phyloP scores from a whole-genome alignment of 1,140 invertebrate genomes.

The Penaeus indicus region DNA sequence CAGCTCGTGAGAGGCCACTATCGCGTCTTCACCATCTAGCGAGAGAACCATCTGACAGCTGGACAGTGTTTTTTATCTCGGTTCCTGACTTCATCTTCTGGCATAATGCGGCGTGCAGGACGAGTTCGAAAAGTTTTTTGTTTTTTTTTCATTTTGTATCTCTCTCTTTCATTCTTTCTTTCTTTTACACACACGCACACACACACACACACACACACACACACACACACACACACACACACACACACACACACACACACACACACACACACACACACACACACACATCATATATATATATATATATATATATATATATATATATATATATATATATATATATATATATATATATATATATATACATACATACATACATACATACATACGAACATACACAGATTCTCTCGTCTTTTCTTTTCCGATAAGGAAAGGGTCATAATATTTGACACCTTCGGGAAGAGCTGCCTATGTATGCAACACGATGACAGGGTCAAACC shows the following conservation, averaged over 20 bases:
- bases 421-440: too few species aligned
- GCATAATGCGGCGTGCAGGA: background rate
- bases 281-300: background rate
- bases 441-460: too few species aligned
- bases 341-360: too few species aligned
- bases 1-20: too few species aligned
- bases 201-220: slow-evolving; percentile 39
- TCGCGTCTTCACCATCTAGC: background rate
- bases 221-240: slow-evolving; percentile 39
- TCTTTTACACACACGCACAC: slow-evolving; percentile 24
- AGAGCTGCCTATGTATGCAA: too few species aligned
- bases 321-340: too few species aligned
- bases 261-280: background rate
- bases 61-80: background rate
- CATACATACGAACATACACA: too few species aligned
- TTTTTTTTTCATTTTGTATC: background rate
- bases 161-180: slow-evolving; percentile 25
- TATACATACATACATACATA: too few species aligned
- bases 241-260: slow-evolving; percentile 39
- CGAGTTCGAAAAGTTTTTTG: background rate
- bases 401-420: too few species aligned
- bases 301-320: too few species aligned
- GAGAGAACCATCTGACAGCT: background rate
- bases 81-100: too few species aligned
- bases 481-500: too few species aligned